phyloP scores from a whole-genome alignment of 37 sponge, comb jelly and placozoan species.

The Haliclona indistincta region DNA sequence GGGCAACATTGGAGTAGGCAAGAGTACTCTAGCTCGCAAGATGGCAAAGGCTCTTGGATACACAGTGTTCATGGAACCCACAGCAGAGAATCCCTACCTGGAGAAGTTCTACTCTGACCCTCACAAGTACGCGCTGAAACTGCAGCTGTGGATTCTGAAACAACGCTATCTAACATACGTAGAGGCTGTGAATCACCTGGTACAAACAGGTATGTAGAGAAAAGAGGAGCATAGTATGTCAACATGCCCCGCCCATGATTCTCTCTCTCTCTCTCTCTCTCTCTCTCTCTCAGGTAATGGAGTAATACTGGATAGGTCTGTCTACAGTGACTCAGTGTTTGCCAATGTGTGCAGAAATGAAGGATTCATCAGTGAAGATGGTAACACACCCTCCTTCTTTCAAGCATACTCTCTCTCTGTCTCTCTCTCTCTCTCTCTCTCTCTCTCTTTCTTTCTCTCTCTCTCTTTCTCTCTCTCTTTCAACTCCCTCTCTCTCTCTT shows the following conservation, averaged over 20 bases:
- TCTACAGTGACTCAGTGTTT: conserved; percentile 92
- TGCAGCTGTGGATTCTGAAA: conserved; percentile 87
- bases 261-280: not conserved
- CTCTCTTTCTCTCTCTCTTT: conserved; percentile 56
- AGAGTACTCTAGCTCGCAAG: conserved; percentile 80
- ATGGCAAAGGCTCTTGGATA: conserved; percentile 55
- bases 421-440: conserved; percentile 52
- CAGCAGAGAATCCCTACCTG: conserved; percentile 87
- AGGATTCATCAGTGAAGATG: conserved; percentile 75
- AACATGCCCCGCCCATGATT: not conserved
- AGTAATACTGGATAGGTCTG: conserved; percentile 80
- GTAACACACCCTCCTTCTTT: conserved; percentile 7
- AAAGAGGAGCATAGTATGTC: not conserved
- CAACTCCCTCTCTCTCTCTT: conserved; percentile 44
- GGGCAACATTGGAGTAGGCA: conserved; percentile 89
- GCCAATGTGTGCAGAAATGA: conserved; percentile 77
- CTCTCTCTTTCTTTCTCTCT: conserved; percentile 54
- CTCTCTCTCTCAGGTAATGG: conserved; percentile 49
- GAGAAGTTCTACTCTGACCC: conserved; percentile 88
- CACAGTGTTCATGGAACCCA: conserved; percentile 78
- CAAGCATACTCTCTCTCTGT: conserved; percentile 16
- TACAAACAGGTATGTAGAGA: conserved; percentile 46
- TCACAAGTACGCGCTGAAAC: conserved; percentile 80
- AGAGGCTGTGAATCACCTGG: conserved; percentile 75
- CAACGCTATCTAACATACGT: conserved; percentile 80